Evolutionary conservation across 2,797 vertebrate genomes (phyloP), one percentile per base, ranked within the genome.

Genomic region (Paguma larvata): DNA sequence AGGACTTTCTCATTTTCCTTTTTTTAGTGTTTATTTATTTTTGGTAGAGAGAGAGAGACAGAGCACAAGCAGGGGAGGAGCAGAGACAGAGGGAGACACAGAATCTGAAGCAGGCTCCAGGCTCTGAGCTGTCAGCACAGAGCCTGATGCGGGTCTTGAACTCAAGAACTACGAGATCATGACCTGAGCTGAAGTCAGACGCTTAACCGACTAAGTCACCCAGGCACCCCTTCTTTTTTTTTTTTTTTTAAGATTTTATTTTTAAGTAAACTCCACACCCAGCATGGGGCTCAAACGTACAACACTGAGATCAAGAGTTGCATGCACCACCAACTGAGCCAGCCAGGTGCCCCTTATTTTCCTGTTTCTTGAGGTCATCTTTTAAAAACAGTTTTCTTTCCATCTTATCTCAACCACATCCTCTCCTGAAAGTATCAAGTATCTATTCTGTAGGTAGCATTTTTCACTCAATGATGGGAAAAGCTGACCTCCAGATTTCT

Each of bases 381-480:
- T 90, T 41, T 12, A 48, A 91, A 75, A 79, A 44, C 30, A 38
- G 19, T 72, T 88, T 95, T 87, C 14, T 67, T 72, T 77, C 12
- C 21, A 38, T 44, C 30, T 85, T 62, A 23, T 6, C 6, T 46
- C 56, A 89, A 62, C 18, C 13, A 1, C 34, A 62, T 51, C n/a
- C 56, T 72, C 34, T 91, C 23, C 27, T 89, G 53, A 90, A 90
- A 90, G 48, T 77, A 82, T 63, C n/a, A 90, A 63, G 14, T 90
- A 14, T 78, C 62, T 89, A 25, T 44, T 79, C 30, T 75, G 2
- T 75, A 86, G 80, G 30, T 12, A 67, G 83, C 12, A 63, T 87
- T 88, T 93, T 53, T 86, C 67, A 67, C 78, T 97, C 30, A 85
- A 6, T 59, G 65, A 53, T 88, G 78, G 88, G 30, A 82, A 92